Percentiles rank a stretch among this genome's conserved stretches.
Conservation (phyloP, 2,888 invertebrate genomes). For the Cataglyphis altisquamis region DNA sequence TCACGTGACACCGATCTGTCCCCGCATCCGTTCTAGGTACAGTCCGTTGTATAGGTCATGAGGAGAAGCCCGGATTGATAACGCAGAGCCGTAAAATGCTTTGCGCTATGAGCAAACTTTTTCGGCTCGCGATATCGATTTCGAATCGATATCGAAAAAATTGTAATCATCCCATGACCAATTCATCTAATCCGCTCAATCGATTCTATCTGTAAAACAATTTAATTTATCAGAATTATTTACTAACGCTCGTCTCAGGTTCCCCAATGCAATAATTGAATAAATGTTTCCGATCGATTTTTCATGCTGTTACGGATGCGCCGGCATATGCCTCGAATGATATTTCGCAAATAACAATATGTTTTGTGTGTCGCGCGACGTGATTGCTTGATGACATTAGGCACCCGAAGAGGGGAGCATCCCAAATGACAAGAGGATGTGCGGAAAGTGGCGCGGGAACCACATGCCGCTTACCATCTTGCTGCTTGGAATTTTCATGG, state of each 20-base stretch:
- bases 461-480: conserved; percentile 71
- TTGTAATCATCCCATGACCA: neutral
- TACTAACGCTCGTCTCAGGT: neutral
- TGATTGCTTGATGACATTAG: conserved; percentile 72
- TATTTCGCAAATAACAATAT: conserved; percentile 53
- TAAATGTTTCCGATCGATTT: neutral
- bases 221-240: neutral
- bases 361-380: conserved; percentile 60
- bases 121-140: neutral
- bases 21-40: conserved; percentile 83
- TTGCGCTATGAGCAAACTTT: neutral
- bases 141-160: neutral
- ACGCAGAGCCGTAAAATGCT: conserved; percentile 27
- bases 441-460: conserved; percentile 85
- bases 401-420: conserved; percentile 75
- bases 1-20: conserved; percentile 85
- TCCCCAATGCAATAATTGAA: neutral
- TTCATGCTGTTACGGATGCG: neutral
- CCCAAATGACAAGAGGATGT: conserved; percentile 84
- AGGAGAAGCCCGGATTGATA: conserved; percentile 55
- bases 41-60: conserved; percentile 74
- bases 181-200: neutral
- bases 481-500: conserved; percentile 60
- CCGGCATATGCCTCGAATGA: neutral
- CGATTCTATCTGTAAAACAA: neutral